Conservation (phyloP, 2,797 vertebrate genomes). For the Babyrousa celebensis region DNA sequence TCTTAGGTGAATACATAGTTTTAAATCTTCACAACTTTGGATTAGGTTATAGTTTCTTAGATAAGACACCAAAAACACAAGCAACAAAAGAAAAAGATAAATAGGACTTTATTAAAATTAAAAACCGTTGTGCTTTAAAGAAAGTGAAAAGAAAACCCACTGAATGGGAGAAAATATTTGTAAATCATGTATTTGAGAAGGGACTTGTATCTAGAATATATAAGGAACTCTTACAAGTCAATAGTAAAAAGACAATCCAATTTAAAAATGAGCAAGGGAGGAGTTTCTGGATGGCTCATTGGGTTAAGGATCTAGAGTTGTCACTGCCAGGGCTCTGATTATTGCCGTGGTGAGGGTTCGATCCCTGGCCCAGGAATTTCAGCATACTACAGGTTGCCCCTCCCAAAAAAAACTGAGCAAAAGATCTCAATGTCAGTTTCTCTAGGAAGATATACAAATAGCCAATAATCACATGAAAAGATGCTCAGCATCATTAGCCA, state of each 20-base stretch:
- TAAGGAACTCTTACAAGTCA: not conserved
- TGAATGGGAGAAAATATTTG: not conserved
- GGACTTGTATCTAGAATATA: not conserved
- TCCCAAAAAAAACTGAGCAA: not conserved
- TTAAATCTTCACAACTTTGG: not conserved
- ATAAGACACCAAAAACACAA: not conserved
- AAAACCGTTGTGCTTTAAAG: conserved; percentile 10
- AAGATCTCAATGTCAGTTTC: not conserved
- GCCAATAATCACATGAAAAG: not conserved
- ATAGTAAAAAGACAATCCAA: not conserved
- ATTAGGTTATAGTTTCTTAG: not conserved
- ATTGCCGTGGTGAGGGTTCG: too few species aligned
- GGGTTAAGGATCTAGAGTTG: too few species aligned
- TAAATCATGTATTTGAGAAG: not conserved
- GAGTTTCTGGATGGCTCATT: too few species aligned
- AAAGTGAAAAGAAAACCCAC: not conserved
- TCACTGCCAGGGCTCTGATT: too few species aligned
- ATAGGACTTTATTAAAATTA: not conserved
- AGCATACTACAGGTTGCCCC: too few species aligned
- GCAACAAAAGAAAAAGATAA: not conserved
- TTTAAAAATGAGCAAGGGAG: too few species aligned
- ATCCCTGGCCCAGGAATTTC: too few species aligned
- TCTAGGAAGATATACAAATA: not conserved
- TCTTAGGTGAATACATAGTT: not conserved
- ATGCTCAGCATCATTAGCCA: not conserved